Conservation (phyloP, 2,888 invertebrate genomes). For the Folsomia candida region DNA sequence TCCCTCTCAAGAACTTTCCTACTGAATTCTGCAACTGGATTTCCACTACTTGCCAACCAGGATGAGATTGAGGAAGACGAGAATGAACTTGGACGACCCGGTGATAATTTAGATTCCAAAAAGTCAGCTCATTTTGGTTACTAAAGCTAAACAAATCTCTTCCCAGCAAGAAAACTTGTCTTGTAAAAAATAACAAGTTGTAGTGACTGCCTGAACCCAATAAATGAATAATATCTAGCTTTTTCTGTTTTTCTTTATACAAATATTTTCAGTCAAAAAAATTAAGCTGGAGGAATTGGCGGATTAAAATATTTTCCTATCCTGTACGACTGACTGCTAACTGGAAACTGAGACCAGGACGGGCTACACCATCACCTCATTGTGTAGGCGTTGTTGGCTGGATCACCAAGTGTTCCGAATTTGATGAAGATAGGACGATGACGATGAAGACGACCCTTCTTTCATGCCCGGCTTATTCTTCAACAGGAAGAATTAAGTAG, state of each 20-base stretch:
- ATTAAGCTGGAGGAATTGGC: too few relatives aligned
- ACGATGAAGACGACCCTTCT: background rate
- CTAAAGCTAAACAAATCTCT: background rate
- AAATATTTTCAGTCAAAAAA: too few relatives aligned
- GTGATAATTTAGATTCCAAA: background rate
- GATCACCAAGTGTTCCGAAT: background rate
- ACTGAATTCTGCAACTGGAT: background rate
- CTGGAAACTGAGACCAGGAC: too few relatives aligned
- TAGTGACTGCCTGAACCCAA: too few relatives aligned
- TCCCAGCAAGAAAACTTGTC: background rate
- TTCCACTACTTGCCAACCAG: background rate
- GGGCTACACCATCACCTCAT: too few relatives aligned
- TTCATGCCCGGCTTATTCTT: background rate
- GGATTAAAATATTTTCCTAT: too few relatives aligned
- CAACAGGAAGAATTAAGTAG: constrained; percentile 2
- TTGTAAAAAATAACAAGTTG: background rate
- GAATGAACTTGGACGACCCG: background rate
- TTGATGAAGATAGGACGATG: background rate
- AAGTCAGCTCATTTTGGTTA: background rate
- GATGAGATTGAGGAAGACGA: background rate
- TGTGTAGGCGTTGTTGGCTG: background rate
- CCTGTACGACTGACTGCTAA: too few relatives aligned
- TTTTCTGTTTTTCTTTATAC: too few relatives aligned
- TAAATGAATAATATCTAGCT: too few relatives aligned
- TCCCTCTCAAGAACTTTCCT: background rate